Evolutionary conservation across 2,888 invertebrate genomes (phyloP).

Genomic region (Dioctria rufipes): DNA sequence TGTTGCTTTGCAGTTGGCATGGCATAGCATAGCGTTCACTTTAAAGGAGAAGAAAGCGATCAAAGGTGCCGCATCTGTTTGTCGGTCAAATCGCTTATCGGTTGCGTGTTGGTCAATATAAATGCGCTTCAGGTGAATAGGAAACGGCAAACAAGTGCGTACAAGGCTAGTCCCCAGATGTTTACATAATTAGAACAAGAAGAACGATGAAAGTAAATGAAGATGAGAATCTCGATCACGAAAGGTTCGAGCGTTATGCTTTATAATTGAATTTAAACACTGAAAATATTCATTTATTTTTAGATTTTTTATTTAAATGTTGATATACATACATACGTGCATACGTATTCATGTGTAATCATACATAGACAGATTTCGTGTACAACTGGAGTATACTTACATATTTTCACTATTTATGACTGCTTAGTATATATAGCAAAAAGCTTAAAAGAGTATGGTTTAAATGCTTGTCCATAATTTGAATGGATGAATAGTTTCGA

Average conservation of each 20-base stretch:
- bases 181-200: constrained; percentile 45
- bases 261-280: too few species aligned
- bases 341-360: too few species aligned
- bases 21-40: background rate
- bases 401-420: too few species aligned
- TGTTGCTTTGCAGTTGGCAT: background rate
- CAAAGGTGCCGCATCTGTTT: constrained; percentile 39
- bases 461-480: too few species aligned
- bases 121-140: constrained; percentile 43
- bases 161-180: constrained; percentile 22
- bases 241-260: background rate
- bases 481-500: too few species aligned
- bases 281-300: too few species aligned
- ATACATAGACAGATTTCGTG: too few species aligned
- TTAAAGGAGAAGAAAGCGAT: constrained; percentile 38
- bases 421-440: too few species aligned
- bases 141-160: constrained; percentile 36
- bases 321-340: too few species aligned
- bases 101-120: constrained; percentile 32
- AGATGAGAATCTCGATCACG: background rate
- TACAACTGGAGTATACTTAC: too few species aligned
- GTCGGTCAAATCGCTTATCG: constrained; percentile 46
- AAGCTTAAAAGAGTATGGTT: too few species aligned
- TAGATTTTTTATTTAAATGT: too few species aligned
- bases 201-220: constrained; percentile 19